Conservation (phyloP, 2,113 vertebrate species). For the Phylloscopus trochiloides region DNA sequence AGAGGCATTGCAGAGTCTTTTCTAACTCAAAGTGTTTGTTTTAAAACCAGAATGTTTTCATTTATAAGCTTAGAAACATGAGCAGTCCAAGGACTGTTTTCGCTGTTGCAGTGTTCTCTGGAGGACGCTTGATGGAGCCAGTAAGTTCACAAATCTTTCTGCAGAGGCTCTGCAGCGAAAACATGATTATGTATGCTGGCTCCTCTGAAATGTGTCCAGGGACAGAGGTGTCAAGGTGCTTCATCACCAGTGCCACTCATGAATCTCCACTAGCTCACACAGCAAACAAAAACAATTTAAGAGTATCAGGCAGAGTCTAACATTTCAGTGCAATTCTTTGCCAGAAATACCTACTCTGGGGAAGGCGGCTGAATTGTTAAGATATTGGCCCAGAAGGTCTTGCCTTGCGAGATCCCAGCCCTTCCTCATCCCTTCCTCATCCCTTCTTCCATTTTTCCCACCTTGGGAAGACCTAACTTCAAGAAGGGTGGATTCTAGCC, state of each 20-base stretch:
- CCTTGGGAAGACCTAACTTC: background rate
- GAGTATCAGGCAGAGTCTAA: background rate
- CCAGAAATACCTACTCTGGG: background rate
- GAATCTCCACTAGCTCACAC: background rate
- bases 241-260: background rate
- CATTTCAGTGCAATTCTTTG: background rate
- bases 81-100: background rate
- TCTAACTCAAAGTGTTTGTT: background rate
- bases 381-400: background rate
- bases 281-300: background rate
- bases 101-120: constrained; percentile 8
- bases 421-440: background rate
- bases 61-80: background rate
- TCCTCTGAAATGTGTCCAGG: background rate
- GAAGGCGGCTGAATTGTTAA: background rate
- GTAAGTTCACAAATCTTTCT: constrained; percentile 25
- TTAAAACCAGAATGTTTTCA: background rate
- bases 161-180: background rate
- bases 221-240: background rate
- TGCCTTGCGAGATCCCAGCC: background rate
- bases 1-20: background rate
- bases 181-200: background rate
- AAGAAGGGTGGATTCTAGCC: background rate
- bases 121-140: constrained; percentile 61
- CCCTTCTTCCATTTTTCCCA: background rate